Percentiles rank a stretch among this genome's conserved stretches.
Evolutionary conservation across 1,140 invertebrate species (phyloP).

Genomic region (Mactra quadrangularis): DNA sequence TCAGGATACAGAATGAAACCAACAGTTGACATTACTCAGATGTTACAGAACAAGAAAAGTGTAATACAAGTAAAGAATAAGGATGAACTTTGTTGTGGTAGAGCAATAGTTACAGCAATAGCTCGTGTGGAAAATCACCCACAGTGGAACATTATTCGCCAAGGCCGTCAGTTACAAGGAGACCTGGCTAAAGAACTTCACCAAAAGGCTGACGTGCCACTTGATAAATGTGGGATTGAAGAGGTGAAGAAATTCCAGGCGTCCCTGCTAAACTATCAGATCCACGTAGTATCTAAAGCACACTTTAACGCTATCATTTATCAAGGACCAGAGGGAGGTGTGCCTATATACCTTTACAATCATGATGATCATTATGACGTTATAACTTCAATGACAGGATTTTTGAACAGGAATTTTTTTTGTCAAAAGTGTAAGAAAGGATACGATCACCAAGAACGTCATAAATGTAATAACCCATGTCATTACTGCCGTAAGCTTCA

Average conservation of each 20-base stretch:
- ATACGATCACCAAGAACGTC: conserved; percentile 20
- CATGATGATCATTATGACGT: conserved; percentile 34
- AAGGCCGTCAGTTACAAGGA: background rate
- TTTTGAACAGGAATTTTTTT: conserved; percentile 23
- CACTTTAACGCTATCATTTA: conserved; percentile 46
- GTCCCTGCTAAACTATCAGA: background rate
- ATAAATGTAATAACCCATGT: conserved; percentile 36
- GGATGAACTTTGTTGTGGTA: conserved; percentile 5
- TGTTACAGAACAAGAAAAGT: conserved; percentile 15
- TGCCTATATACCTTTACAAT: conserved; percentile 11
- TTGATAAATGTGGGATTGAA: conserved; percentile 21
- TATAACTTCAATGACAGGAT: conserved; percentile 22
- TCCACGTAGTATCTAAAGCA: conserved; percentile 13
- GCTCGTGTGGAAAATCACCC: conserved; percentile 30
- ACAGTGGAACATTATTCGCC: conserved; percentile 32
- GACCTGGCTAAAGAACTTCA: conserved; percentile 14
- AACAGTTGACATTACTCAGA: conserved; percentile 1
- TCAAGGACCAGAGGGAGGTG: conserved; percentile 21
- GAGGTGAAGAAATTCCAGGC: conserved; percentile 35
- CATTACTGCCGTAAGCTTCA: conserved; percentile 38
- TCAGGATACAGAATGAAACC: conserved; percentile 29
- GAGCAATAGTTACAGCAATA: conserved; percentile 29
- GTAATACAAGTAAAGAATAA: conserved; percentile 18
- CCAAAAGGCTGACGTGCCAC: conserved; percentile 10
- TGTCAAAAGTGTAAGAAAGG: conserved; percentile 22